These are phyloP conservation scores for Oncorhynchus gorbuscha DNA, from an alignment of 2,113 vertebrate genomes.

Conservation along the genomic window DNA sequence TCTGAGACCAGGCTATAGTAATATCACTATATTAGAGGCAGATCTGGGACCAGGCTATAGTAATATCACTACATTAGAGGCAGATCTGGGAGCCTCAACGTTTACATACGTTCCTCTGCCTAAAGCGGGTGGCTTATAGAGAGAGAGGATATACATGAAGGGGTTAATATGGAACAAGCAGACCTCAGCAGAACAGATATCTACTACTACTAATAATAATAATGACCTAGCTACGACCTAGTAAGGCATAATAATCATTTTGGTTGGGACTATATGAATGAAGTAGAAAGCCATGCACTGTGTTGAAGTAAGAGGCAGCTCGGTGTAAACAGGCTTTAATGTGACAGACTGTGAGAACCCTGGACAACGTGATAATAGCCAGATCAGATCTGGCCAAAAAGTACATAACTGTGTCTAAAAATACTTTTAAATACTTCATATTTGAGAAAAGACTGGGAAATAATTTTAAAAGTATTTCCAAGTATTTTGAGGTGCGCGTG, in stretches of 20 bases:
- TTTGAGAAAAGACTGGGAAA: not conserved
- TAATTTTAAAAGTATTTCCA: no score
- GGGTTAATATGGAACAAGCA: not conserved
- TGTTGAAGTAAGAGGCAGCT: conserved; percentile 66
- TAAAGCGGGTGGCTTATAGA: not conserved
- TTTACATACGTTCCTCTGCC: conserved; percentile 5
- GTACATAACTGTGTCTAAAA: not conserved
- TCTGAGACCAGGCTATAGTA: no score
- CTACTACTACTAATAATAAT: not conserved
- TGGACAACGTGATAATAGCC: not conserved
- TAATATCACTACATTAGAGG: no score
- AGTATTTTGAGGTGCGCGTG: no score
- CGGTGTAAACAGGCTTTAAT: conserved; percentile 60
- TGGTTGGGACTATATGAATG: conserved; percentile 26
- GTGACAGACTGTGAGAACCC: conserved; percentile 26
- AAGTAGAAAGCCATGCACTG: conserved; percentile 58
- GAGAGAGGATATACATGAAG: not conserved
- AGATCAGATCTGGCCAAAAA: not conserved
- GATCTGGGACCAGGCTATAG: no score
- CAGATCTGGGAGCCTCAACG: not conserved
- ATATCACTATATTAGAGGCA: no score
- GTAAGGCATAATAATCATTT: conserved; percentile 39
- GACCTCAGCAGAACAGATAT: not conserved
- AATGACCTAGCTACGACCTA: not conserved
- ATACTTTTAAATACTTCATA: not conserved